Conservation (phyloP, 1,140 invertebrate genomes). For the Trichonephila clavipes region DNA sequence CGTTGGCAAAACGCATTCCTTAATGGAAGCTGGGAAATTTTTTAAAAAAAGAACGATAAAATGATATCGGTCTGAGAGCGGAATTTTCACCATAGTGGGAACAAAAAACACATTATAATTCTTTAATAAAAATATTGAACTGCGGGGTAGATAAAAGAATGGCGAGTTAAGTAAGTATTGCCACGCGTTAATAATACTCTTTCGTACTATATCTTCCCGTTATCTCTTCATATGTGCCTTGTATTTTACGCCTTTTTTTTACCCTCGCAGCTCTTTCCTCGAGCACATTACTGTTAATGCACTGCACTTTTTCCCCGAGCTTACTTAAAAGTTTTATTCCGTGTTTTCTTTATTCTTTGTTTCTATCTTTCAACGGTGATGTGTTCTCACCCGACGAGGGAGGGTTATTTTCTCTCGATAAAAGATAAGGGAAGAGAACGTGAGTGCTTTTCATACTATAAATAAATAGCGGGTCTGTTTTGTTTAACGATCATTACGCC, state of each 20-base stretch:
- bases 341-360: slow-evolving; percentile 23
- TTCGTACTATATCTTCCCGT: slow-evolving; percentile 1
- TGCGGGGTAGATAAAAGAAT: slow-evolving; percentile 8
- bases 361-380: slow-evolving; percentile 26
- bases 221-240: slow-evolving; percentile 20
- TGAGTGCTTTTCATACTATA: slow-evolving; percentile 61
- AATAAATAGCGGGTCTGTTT: slow-evolving; percentile 64
- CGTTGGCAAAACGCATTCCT: background rate
- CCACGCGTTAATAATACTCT: slow-evolving; percentile 26
- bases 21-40: background rate
- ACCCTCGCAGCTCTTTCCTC: slow-evolving; percentile 8
- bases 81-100: background rate
- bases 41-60: background rate
- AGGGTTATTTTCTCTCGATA: slow-evolving; percentile 37
- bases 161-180: background rate
- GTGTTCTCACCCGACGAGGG: slow-evolving; percentile 5
- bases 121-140: slow-evolving; percentile 16
- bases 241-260: background rate
- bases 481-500: slow-evolving; percentile 63
- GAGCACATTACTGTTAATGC: slow-evolving; percentile 48
- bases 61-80: background rate
- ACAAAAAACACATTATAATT: background rate
- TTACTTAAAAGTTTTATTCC: slow-evolving; percentile 44
- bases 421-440: slow-evolving; percentile 21
- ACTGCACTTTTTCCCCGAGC: background rate